Evolutionary conservation across 2,888 invertebrate species (phyloP).

Genomic region (Torymus tubicola): DNA sequence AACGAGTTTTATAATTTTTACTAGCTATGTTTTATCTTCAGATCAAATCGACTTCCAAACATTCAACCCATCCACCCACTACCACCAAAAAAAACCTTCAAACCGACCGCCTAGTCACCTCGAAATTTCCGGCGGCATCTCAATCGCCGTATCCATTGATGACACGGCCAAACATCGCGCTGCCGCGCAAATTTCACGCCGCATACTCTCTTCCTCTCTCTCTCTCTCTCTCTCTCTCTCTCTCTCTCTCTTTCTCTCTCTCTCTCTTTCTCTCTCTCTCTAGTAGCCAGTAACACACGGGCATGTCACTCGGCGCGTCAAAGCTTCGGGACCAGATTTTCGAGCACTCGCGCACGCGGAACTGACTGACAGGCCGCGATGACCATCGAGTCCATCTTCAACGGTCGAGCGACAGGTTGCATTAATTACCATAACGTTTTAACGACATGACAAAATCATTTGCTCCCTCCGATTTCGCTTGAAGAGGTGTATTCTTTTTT

Average conservation of each 20-base stretch:
- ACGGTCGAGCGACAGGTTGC: conserved; percentile 33
- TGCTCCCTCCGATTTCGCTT: conserved; percentile 12
- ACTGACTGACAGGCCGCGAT: conserved; percentile 39
- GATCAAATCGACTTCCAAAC: no score
- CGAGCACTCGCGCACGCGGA: neutral
- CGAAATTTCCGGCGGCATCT: no score
- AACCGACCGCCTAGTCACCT: no score
- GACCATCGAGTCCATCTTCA: conserved; percentile 50
- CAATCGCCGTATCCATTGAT: conserved; percentile 1
- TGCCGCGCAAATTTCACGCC: conserved; percentile 1
- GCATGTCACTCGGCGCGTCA: conserved; percentile 10
- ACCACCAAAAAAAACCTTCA: no score
- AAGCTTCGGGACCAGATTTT: conserved; percentile 15
- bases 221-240: neutral
- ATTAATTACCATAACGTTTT: conserved; percentile 56
- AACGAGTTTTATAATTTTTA: no score
- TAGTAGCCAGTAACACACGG: neutral
- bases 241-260: neutral
- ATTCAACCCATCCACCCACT: no score
- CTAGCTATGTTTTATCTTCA: no score
- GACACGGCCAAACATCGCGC: conserved; percentile 23
- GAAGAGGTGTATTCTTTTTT: no score
- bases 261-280: neutral
- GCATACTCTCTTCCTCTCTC: neutral
- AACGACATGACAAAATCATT: conserved; percentile 56